Evolutionary conservation across 2,113 vertebrate genomes (phyloP), one percentile per base, ranked within the genome.

Genomic region (Isichthys henryi): DNA sequence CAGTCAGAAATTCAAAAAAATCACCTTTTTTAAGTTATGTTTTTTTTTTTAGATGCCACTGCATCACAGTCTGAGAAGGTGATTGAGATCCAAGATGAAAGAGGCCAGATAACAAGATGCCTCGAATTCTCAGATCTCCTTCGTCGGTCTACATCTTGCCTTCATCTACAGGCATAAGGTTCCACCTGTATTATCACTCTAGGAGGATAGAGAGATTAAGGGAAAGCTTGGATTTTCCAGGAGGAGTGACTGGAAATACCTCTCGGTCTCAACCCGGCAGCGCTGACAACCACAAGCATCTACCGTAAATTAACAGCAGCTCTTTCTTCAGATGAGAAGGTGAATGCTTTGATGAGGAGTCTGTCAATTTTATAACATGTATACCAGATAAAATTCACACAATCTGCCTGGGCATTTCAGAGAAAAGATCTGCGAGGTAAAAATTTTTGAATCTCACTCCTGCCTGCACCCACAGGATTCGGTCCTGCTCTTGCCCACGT

Each of bases 191-290:
- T 86, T 86, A 49, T 48, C 45, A 50, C 5, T 86, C 80, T 89
- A 91, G 90, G 91, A 91, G 95, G 95, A 95, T 94, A 95, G 93
- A 94, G 93, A 92, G 91, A 93, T 93, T 93, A 70, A 86, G 93
- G 93, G 94, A 94, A 53, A 50, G 91, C 48, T 62, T 62, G 56
- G 21, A 62, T 49, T 49, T 84, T 84, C 39, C 9, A 48, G 19
- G 82, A 31, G 5, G 39, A 48, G 45, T 80, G 21, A 86, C 6
- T n/a, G 45, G 10, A 86, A 48, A 27, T 49, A n/a, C 21, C 6
- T 50, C 48, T 5, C 0, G 10, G 7, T 27, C 48, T 86, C 23
- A n/a, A 11, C 23, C 45, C 45, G 43, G 23, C 83, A 86, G 17
- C 83, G 50, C 10, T 50, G 83, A 86, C 23, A 49, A n/a, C 48